These are phyloP conservation scores for Distichodus sexfasciatus DNA, from an alignment of 2,797 vertebrate species.

Conservation along the genomic window DNA sequence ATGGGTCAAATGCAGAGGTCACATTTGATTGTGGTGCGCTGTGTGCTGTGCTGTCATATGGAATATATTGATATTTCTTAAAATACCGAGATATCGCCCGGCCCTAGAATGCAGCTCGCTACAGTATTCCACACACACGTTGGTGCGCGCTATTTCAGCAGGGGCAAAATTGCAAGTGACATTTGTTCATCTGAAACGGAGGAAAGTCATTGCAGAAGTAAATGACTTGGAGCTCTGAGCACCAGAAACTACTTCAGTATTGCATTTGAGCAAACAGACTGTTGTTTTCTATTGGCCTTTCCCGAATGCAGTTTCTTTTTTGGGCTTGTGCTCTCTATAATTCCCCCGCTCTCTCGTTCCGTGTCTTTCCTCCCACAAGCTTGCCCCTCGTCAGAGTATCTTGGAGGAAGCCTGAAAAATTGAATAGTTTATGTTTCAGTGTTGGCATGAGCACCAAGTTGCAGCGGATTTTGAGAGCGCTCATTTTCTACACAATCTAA, in stretches of 20 bases:
- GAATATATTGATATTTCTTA: too few species aligned
- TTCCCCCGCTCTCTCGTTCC: not conserved
- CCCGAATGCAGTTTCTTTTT: not conserved
- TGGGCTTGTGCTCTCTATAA: too few species aligned
- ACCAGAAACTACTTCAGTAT: not conserved
- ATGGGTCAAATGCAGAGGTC: too few species aligned
- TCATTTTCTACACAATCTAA: too few species aligned
- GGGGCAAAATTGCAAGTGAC: not conserved
- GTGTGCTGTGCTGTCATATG: too few species aligned
- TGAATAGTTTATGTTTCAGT: not conserved
- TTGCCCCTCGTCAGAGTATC: not conserved
- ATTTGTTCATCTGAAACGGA: not conserved
- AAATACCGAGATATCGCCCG: too few species aligned
- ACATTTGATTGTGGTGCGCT: too few species aligned
- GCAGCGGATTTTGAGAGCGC: not conserved
- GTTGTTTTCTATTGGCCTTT: not conserved
- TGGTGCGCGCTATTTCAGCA: not conserved
- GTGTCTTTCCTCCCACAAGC: not conserved
- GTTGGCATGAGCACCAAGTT: too few species aligned
- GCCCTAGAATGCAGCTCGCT: too few species aligned
- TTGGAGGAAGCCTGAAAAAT: not conserved
- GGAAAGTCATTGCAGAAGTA: not conserved
- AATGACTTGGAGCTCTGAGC: not conserved
- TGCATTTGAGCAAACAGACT: not conserved
- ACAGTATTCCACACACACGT: not conserved